Evolutionary conservation across 1,140 invertebrate genomes (phyloP).

Genomic region (Metopolophium dirhodum): DNA sequence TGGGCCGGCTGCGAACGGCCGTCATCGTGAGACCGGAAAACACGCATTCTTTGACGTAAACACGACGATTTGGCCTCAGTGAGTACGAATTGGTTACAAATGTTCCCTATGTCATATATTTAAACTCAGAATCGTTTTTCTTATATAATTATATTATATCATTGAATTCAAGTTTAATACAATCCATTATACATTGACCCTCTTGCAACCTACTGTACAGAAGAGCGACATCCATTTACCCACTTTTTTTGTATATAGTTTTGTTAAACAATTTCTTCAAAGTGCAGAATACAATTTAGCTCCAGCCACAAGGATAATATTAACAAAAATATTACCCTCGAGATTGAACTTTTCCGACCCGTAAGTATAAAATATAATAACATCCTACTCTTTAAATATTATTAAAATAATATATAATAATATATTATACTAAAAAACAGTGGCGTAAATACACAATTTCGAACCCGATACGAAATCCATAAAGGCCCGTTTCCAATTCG

Average conservation of each 20-base stretch:
- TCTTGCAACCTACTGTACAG: too few species aligned
- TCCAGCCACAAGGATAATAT: background rate
- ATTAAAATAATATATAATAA: background rate
- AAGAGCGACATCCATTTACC: too few species aligned
- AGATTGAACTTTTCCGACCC: background rate
- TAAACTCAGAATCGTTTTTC: background rate
- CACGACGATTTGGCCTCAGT: background rate
- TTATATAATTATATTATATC: too few species aligned
- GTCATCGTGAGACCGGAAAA: background rate
- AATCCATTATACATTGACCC: too few species aligned
- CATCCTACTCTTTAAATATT: background rate
- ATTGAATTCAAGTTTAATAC: too few species aligned
- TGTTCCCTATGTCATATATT: background rate
- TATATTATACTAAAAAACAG: background rate
- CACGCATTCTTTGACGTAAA: too few species aligned
- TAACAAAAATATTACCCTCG: slow-evolving; percentile 6
- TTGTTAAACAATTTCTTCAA: background rate
- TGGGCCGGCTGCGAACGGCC: background rate
- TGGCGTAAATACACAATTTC: background rate
- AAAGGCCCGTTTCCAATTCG: too few species aligned
- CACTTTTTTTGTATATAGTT: background rate
- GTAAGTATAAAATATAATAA: background rate
- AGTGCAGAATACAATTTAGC: background rate
- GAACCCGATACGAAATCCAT: too few species aligned
- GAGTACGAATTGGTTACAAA: background rate